Percentiles rank a stretch among this genome's conserved stretches.
phyloP scores from a whole-genome alignment of 2,888 invertebrate genomes.

The Hermaeophaga mercurialis region DNA sequence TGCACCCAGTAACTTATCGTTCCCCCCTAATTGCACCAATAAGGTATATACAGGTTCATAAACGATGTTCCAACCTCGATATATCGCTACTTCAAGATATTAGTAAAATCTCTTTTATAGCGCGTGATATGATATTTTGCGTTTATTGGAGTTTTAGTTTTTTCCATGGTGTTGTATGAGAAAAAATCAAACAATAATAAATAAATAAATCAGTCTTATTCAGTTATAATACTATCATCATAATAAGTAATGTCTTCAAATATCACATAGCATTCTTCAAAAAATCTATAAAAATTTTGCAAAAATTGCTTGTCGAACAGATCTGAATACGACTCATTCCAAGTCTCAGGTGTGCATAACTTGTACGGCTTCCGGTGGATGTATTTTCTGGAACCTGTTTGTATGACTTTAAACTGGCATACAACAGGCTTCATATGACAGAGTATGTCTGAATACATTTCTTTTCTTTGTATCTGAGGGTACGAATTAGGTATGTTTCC shows the following conservation, averaged over 20 bases:
- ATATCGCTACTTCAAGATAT: too few relatives aligned
- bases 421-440: neutral
- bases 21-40: too few relatives aligned
- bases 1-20: too few relatives aligned
- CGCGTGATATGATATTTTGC: too few relatives aligned
- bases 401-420: conserved; percentile 3
- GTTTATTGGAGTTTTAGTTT: too few relatives aligned
- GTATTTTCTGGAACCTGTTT: neutral
- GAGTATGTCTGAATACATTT: neutral
- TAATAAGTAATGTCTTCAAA: neutral
- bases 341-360: neutral
- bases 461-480: neutral
- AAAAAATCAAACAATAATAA: too few relatives aligned
- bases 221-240: neutral
- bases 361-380: neutral
- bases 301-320: conserved; percentile 7
- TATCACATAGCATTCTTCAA: conserved; percentile 1
- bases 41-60: too few relatives aligned
- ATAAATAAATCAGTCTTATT: conserved; percentile 8
- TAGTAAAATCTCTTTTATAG: too few relatives aligned
- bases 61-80: too few relatives aligned
- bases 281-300: neutral
- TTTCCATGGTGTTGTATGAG: too few relatives aligned
- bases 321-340: neutral
- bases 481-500: neutral